Evolutionary conservation across 2,113 vertebrate species (phyloP), one percentile per base, ranked within the genome.

Genomic region (Uria lomvia): DNA sequence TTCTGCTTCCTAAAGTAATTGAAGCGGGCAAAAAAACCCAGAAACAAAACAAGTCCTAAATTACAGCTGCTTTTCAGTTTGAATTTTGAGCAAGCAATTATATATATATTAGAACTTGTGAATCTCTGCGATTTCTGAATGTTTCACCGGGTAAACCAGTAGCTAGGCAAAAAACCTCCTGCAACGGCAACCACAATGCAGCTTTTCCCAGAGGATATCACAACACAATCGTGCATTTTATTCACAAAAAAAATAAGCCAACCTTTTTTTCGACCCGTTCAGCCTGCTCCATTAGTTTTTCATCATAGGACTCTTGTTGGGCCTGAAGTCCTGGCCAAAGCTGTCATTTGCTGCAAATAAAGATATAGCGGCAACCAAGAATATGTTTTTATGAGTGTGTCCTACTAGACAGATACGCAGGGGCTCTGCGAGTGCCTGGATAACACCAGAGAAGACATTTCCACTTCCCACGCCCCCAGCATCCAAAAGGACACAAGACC

Each of bases 401-500:
- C 52, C 65, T 60, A 15, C n/a, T 24, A 75, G 43, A 34, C 22
- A 18, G 58, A 65, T 14, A 30, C 15, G 10, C 52, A 55, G 32
- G 56, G 32, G 14, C 16, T 71, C 52, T 60, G n/a, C 58, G 59
- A 30, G 30, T 34, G 16, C n/a, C 66, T 42, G 52, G 52, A 6
- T 71, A 47, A 66, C 40, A 60, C 24, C 29, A 21, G 38, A 36
- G 17, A 53, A 59, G 17, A 12, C 24, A 42, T 42, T 71, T 77
- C 58, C 36, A 7, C 65, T 65, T 42, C 43, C 38, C 0, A 0
- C 12, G 59, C 4, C 4, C 23, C 24, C 7, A 3, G 11, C 9
- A 19, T 43, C 45, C 1, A 1, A 52, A 38, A 22, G 47, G n/a
- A 47, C 30, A 21, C 1, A 2, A 68, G 52, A 50, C 18, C 42